phyloP scores from a whole-genome alignment of 2,113 vertebrate species.

The Pandion haliaetus region DNA sequence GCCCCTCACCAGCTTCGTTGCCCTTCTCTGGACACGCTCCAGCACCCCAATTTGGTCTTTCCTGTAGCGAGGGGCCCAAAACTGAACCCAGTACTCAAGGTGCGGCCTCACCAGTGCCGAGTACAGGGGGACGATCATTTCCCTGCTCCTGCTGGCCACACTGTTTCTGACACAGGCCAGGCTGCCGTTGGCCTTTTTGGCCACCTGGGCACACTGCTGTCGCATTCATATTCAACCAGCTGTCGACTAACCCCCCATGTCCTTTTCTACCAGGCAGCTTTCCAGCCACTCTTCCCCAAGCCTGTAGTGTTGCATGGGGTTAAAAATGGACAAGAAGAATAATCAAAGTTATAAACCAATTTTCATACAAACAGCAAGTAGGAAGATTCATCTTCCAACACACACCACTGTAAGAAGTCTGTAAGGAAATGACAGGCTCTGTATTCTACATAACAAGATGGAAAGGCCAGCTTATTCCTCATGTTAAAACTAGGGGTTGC shows the following conservation, averaged over 20 bases:
- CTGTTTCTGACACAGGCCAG: background rate
- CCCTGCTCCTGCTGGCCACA: background rate
- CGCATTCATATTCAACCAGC: background rate
- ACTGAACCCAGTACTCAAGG: too few species aligned
- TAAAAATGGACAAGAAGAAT: background rate
- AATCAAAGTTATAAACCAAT: accelerated
- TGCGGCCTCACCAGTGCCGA: too few species aligned
- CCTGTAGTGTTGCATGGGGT: background rate
- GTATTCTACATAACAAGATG: accelerated
- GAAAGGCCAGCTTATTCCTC: background rate
- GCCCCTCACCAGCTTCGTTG: background rate
- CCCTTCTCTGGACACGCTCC: background rate
- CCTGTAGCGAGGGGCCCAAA: too few species aligned
- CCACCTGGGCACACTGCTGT: background rate
- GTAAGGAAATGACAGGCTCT: background rate
- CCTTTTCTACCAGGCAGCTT: background rate
- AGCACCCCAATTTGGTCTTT: background rate
- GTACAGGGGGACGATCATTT: too few species aligned
- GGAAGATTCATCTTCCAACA: background rate
- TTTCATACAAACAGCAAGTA: background rate
- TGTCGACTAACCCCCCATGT: too few species aligned
- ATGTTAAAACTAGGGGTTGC: background rate
- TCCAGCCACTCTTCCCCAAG: background rate
- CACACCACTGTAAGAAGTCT: background rate
- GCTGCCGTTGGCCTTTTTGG: background rate